Conservation (phyloP, 2,888 invertebrate species). For the Timandra comae region DNA sequence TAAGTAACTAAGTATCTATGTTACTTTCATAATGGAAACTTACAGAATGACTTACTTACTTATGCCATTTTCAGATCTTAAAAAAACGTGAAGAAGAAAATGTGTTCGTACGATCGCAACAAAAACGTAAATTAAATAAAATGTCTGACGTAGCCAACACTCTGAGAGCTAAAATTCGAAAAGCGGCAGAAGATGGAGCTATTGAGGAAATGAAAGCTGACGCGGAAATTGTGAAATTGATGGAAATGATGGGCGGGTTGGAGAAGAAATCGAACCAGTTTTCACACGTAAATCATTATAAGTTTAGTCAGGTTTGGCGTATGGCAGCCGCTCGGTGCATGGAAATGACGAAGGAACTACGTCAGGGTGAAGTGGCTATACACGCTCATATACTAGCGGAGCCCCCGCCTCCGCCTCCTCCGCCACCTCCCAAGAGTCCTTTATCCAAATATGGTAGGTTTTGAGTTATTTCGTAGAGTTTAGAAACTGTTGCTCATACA, state of each 20-base stretch:
- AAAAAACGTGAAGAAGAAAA: conserved; percentile 93
- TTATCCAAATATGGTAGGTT: conserved; percentile 43
- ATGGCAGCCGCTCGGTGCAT: conserved; percentile 51
- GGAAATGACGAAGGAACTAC: conserved; percentile 38
- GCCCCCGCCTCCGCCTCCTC: conserved; percentile 54
- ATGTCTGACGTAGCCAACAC: conserved; percentile 83
- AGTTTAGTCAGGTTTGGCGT: conserved; percentile 72
- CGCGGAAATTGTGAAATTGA: conserved; percentile 81
- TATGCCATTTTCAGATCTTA: conserved; percentile 75
- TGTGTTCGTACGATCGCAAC: conserved; percentile 85
- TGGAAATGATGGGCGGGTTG: conserved; percentile 80
- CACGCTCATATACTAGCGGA: conserved; percentile 64
- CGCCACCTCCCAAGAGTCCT: conserved; percentile 48
- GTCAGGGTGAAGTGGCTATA: conserved; percentile 55
- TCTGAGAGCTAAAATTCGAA: conserved; percentile 79
- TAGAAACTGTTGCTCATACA: conserved; percentile 22
- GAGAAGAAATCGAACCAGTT: conserved; percentile 83
- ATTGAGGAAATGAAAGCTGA: conserved; percentile 81
- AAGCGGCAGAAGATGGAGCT: conserved; percentile 80
- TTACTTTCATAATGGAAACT: too few relatives aligned
- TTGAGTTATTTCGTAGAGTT: not conserved
- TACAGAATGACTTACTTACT: too few relatives aligned
- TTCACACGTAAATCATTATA: conserved; percentile 79
- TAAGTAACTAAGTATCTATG: not conserved
- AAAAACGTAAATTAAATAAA: conserved; percentile 85